These are phyloP conservation scores for Metacarcinus magister DNA, from an alignment of 2,888 invertebrate genomes.

Conservation along the genomic window DNA sequence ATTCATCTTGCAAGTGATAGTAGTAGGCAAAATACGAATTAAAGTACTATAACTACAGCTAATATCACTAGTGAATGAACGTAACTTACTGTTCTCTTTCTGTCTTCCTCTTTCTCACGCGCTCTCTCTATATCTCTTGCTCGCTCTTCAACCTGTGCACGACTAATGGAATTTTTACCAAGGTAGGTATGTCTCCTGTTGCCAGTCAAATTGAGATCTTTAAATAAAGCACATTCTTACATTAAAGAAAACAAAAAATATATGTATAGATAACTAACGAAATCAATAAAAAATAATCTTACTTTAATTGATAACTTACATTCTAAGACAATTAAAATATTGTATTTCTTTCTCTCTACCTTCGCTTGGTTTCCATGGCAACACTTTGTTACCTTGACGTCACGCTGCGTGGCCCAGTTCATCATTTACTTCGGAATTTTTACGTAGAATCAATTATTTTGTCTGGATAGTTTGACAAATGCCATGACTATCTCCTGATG, in stretches of 20 bases:
- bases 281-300: not conserved
- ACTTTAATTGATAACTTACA: not conserved
- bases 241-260: not conserved
- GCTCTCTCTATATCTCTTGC: not conserved
- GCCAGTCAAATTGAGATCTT: not conserved
- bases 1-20: too few species aligned
- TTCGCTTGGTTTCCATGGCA: not conserved
- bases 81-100: not conserved
- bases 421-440: not conserved
- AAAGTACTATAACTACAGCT: too few species aligned
- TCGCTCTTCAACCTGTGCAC: not conserved
- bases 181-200: not conserved
- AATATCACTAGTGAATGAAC: not conserved
- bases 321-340: not conserved
- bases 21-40: too few species aligned
- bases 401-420: not conserved
- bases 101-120: not conserved
- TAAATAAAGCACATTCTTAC: not conserved
- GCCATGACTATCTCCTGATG: not conserved
- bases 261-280: not conserved
- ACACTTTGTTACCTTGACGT: not conserved
- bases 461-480: not conserved
- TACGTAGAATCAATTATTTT: not conserved
- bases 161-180: not conserved
- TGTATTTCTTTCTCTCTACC: not conserved